phyloP scores from a whole-genome alignment of 2,888 invertebrate species.

The Cerastis leucographa region DNA sequence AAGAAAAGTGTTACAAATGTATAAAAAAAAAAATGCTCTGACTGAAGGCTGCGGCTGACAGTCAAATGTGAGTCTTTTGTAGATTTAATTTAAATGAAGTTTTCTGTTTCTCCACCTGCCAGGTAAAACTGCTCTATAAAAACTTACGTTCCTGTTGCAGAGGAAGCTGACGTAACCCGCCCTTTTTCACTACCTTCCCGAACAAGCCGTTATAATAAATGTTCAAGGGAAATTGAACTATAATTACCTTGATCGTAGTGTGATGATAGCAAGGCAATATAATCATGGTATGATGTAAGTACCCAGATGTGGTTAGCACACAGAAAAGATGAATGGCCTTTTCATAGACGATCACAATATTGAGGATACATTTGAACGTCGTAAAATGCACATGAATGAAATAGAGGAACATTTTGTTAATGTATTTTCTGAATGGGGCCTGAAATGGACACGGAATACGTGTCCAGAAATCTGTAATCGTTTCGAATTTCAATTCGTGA shows the following conservation, averaged over 20 bases:
- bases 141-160: not conserved
- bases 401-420: not conserved
- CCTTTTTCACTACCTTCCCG: constrained; percentile 29
- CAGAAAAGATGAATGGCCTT: constrained; percentile 18
- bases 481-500: constrained; percentile 75
- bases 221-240: constrained; percentile 38
- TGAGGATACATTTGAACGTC: not conserved
- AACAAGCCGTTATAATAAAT: constrained; percentile 34
- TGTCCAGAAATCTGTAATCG: constrained; percentile 62
- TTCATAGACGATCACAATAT: not conserved
- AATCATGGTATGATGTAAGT: constrained; percentile 35
- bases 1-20: not conserved
- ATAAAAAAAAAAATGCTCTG: not conserved
- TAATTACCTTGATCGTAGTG: constrained; percentile 39
- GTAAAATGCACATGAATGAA: not conserved
- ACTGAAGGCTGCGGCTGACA: too few species aligned
- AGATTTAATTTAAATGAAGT: not conserved
- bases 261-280: constrained; percentile 33
- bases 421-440: constrained; percentile 1
- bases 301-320: constrained; percentile 33
- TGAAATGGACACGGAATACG: not conserved
- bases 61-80: not conserved
- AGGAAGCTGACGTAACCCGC: constrained; percentile 32
- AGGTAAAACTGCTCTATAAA: not conserved
- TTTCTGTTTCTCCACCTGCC: not conserved